Conservation (phyloP, 2,888 invertebrate species). For the Nesidiocoris tenuis region DNA sequence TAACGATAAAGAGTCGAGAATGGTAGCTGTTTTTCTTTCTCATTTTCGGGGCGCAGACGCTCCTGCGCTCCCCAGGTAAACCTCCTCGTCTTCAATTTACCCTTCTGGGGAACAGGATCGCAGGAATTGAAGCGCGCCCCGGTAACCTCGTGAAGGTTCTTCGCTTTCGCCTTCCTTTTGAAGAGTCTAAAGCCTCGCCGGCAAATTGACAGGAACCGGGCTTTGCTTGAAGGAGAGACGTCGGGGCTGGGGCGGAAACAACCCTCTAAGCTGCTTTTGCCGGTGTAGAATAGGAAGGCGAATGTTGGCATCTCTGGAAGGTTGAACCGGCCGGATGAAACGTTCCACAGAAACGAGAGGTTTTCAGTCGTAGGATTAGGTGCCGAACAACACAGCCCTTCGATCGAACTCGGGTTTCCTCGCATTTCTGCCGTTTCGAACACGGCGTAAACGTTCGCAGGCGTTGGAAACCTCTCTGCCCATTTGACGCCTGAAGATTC, state of each 20-base stretch:
- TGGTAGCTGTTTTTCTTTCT: too few relatives aligned
- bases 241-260: neutral
- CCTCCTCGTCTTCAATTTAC: neutral
- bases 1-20: too few relatives aligned
- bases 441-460: slow-evolving; percentile 38
- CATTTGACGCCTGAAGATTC: slow-evolving; percentile 23
- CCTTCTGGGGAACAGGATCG: neutral
- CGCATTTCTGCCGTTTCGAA: slow-evolving; percentile 15
- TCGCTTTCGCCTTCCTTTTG: neutral
- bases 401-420: slow-evolving; percentile 2
- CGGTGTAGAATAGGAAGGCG: neutral
- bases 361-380: slow-evolving; percentile 26
- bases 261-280: neutral
- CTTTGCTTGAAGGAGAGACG: neutral
- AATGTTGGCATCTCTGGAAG: neutral
- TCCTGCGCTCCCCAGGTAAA: neutral
- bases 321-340: neutral
- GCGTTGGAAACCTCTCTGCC: neutral
- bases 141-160: neutral
- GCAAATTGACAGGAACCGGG: slow-evolving; percentile 34
- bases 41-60: too few relatives aligned
- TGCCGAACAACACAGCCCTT: slow-evolving; percentile 28
- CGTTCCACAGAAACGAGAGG: slow-evolving; percentile 1
- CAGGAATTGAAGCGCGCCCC: neutral
- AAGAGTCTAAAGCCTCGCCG: slow-evolving; percentile 28